Percentiles rank a stretch among this genome's conserved stretches.
phyloP scores from a whole-genome alignment of 2,888 invertebrate species.

The Torymus auratus region DNA sequence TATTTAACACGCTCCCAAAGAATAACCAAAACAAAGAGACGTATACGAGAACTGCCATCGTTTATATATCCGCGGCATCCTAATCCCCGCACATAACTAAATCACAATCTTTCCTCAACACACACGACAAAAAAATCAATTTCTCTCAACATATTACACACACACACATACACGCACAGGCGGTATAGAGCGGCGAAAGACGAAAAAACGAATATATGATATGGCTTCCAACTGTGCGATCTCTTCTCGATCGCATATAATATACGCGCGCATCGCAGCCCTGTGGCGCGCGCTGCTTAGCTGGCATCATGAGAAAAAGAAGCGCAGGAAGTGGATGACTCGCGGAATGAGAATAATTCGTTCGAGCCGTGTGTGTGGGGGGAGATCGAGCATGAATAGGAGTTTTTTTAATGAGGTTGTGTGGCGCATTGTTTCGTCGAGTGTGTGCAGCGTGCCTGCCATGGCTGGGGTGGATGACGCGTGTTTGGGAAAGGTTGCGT shows the following conservation, averaged over 20 bases:
- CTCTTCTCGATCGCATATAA: constrained; percentile 11
- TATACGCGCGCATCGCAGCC: background rate
- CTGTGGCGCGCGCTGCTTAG: background rate
- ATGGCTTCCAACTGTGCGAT: constrained; percentile 40
- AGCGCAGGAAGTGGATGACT: constrained; percentile 58
- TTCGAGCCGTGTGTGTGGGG: background rate
- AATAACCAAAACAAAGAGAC: no score
- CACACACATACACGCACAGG: no score
- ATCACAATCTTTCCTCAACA: no score
- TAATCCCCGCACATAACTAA: no score
- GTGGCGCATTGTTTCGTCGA: no score
- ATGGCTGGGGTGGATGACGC: background rate
- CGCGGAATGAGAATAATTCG: constrained; percentile 58
- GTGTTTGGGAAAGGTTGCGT: no score
- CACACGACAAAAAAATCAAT: constrained; percentile 1
- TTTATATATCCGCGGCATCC: no score
- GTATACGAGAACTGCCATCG: no score
- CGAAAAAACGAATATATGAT: constrained; percentile 40
- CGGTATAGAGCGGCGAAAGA: background rate
- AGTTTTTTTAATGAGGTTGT: constrained; percentile 29
- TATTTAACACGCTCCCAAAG: background rate
- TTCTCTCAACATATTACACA: background rate
- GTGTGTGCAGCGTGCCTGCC: background rate
- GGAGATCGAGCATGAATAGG: constrained; percentile 42
- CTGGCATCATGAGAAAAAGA: constrained; percentile 43